phyloP scores from a whole-genome alignment of 2,113 vertebrate genomes.

The Orthonyx spaldingii region DNA sequence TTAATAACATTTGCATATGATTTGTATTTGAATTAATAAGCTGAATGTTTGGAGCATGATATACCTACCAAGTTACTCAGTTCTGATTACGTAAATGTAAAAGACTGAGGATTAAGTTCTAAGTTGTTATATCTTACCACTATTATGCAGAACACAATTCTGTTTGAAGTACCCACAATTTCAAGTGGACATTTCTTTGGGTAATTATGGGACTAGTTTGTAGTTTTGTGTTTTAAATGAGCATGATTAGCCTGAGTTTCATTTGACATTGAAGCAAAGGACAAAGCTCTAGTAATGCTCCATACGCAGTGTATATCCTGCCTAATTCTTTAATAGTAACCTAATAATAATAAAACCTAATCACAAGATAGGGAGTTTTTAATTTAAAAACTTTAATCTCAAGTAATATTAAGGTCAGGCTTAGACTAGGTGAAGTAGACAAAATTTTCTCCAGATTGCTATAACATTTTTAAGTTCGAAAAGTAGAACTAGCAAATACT shows the following conservation, averaged over 20 bases:
- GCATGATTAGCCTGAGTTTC: background rate
- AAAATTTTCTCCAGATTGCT: background rate
- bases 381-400: background rate
- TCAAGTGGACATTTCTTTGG: constrained; percentile 2
- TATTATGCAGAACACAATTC: background rate
- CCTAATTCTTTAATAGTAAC: background rate
- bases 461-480: background rate
- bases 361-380: rapidly evolving
- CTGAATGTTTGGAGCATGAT: background rate
- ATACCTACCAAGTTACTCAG: background rate
- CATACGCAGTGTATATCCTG: background rate
- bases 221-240: constrained; percentile 27
- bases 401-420: background rate
- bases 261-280: background rate
- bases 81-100: background rate
- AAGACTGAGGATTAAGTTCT: background rate
- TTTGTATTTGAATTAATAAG: constrained; percentile 33
- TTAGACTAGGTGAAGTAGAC: background rate
- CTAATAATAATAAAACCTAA: background rate
- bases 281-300: background rate
- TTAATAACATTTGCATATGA: constrained; percentile 5
- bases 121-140: background rate
- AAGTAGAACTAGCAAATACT: background rate
- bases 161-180: background rate
- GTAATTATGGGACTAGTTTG: background rate